phyloP scores from a whole-genome alignment of 1,140 invertebrate genomes.

The Drosophila gunungcola region DNA sequence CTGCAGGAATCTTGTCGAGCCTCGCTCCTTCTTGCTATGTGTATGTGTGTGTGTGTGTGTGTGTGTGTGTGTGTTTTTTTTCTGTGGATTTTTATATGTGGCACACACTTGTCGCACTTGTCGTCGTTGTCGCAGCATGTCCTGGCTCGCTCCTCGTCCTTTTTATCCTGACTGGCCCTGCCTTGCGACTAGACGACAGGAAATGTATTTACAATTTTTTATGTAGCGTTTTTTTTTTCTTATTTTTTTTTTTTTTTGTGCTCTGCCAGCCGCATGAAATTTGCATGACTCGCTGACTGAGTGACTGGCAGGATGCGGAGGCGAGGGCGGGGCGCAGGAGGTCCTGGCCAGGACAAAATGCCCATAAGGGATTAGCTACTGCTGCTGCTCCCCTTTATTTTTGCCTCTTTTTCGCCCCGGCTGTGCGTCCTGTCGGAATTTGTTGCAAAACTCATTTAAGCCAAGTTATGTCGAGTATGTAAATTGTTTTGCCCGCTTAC shows the following conservation, averaged over 20 bases:
- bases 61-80: constrained; percentile 11
- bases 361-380: constrained; percentile 84
- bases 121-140: constrained; percentile 62
- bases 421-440: constrained; percentile 56
- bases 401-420: constrained; percentile 5
- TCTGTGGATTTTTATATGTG: constrained; percentile 51
- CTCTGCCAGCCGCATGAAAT: constrained; percentile 65
- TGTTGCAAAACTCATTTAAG: constrained; percentile 84
- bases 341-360: constrained; percentile 65
- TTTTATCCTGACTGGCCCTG: constrained; percentile 21
- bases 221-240: constrained; percentile 68
- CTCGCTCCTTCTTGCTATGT: constrained; percentile 4
- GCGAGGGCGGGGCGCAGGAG: background rate
- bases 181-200: constrained; percentile 76
- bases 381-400: background rate
- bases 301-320: constrained; percentile 2
- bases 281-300: constrained; percentile 66
- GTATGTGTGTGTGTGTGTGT: constrained; percentile 10
- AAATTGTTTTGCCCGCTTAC: constrained; percentile 73
- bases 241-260: constrained; percentile 52
- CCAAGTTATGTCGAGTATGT: constrained; percentile 81
- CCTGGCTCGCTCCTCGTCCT: constrained; percentile 26
- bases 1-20: constrained; percentile 49
- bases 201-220: constrained; percentile 83
- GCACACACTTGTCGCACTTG: constrained; percentile 75